Conservation (phyloP, 1,140 invertebrate genomes). For the Musca domestica region DNA sequence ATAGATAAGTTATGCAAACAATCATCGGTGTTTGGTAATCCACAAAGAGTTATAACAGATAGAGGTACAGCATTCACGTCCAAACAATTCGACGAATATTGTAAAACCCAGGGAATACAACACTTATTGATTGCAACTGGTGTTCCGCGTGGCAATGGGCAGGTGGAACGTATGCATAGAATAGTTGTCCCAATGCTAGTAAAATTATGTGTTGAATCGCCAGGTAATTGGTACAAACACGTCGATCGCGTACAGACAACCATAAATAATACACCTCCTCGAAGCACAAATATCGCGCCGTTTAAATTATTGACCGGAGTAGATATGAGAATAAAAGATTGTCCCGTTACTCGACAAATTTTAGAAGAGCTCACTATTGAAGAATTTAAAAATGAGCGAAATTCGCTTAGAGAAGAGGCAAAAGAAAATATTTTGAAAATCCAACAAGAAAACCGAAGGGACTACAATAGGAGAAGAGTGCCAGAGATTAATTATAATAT, state of each 20-base stretch:
- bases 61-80: neutral
- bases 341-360: neutral
- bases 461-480: neutral
- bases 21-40: neutral
- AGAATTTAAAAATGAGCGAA: constrained; percentile 3
- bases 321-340: constrained; percentile 33
- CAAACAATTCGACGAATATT: too few relatives aligned
- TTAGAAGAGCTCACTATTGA: neutral
- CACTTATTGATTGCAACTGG: too few relatives aligned
- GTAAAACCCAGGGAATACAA: too few relatives aligned
- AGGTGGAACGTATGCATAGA: constrained; percentile 40
- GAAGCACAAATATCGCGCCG: constrained; percentile 40
- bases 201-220: too few relatives aligned
- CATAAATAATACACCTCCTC: constrained; percentile 42
- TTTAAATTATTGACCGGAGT: constrained; percentile 44
- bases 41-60: neutral
- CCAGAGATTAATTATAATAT: neutral
- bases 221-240: too few relatives aligned
- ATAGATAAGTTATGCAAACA: neutral
- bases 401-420: constrained; percentile 1
- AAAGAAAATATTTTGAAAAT: constrained; percentile 14
- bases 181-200: constrained; percentile 35
- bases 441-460: neutral
- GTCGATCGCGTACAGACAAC: constrained; percentile 34
- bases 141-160: constrained; percentile 41